Evolutionary conservation across 2,113 vertebrate species (phyloP), one percentile per base, ranked within the genome.

Genomic region (Stomatorhinus ivindoensis): DNA sequence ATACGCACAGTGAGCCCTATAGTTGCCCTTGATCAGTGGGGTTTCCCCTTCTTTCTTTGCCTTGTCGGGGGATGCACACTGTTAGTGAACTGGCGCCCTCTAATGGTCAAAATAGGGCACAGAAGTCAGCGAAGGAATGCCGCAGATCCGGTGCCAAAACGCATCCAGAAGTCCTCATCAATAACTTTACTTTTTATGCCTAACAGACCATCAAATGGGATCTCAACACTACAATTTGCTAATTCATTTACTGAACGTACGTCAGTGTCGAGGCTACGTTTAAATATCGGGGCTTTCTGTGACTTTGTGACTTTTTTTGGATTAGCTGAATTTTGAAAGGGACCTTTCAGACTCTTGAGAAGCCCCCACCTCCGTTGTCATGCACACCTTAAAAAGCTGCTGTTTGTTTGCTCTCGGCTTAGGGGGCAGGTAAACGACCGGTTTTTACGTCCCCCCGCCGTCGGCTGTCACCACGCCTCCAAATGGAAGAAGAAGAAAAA

Each of bases 31-130:
- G 9, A n/a, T 17, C n/a, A 47, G n/a, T 1, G 2, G 19, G 9
- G 82, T n/a, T 21, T 47, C 44, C 42, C 17, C 39, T 84, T 24
- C 42, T 84, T 3, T 47, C 42, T 46, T 84, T 84, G 13, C 3
- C 35, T 46, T 5, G 42, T 44, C 31, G 24, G 61, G 24, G n/a
- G 61, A 46, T 47, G 47, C 44, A 65, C 15, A 11, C 48, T 0
- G 88, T 58, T 50, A 87, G 44, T n/a, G 13, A 44, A 17, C 80
- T 44, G 92, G 94, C 93, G 93, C 94, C 94, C 94, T 93, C 95
- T 93, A 90, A 93, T 94, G 94, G 94, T 90, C 89, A 92, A 89
- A 89, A 1, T 1, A 50, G 7, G 89, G 50, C 89, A 89, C 87
- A 88, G 92, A 91, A 89, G n/a, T 39, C 84, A 50, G 84, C 11